Conservation (phyloP, 2,797 vertebrate genomes). For the Gadopsis marmoratus region DNA sequence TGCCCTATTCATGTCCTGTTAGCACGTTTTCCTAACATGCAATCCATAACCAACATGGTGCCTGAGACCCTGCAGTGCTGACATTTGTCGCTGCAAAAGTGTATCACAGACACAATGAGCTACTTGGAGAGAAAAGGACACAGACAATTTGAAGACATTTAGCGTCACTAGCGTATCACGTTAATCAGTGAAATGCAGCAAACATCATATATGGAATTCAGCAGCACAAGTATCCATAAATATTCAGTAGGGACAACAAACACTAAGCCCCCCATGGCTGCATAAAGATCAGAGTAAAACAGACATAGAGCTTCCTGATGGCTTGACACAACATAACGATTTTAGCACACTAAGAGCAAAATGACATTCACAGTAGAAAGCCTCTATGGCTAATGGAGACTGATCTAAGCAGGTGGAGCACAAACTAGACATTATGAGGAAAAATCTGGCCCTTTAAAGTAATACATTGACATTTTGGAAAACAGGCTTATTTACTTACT, state of each 20-base stretch:
- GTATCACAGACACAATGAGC: slow-evolving; percentile 28
- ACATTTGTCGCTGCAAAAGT: slow-evolving; percentile 38
- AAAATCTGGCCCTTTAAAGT: not conserved
- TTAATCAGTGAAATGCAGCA: slow-evolving; percentile 19
- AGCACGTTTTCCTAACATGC: not conserved
- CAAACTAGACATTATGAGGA: not conserved
- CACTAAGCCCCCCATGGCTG: slow-evolving; percentile 16
- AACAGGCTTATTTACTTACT: not conserved
- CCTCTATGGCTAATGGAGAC: slow-evolving; percentile 28
- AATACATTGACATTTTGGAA: not conserved
- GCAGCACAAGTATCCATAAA: slow-evolving; percentile 1
- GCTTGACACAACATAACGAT: slow-evolving; percentile 37
- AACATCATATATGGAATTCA: slow-evolving; percentile 19
- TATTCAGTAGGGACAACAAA: slow-evolving; percentile 1
- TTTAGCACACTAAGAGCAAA: slow-evolving; percentile 26
- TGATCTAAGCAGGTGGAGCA: slow-evolving; percentile 8
- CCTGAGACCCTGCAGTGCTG: slow-evolving; percentile 31
- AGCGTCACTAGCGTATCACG: slow-evolving; percentile 4
- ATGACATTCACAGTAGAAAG: slow-evolving; percentile 32
- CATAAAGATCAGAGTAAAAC: slow-evolving; percentile 22
- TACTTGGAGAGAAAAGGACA: slow-evolving; percentile 35
- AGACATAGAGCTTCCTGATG: slow-evolving; percentile 18
- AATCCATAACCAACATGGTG: slow-evolving; percentile 16
- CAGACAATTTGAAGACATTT: slow-evolving; percentile 17
- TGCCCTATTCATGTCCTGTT: not conserved